Base-by-base conservation (phyloP, 2,888 invertebrate genomes). In the Drosophila peninsularis region DNA sequence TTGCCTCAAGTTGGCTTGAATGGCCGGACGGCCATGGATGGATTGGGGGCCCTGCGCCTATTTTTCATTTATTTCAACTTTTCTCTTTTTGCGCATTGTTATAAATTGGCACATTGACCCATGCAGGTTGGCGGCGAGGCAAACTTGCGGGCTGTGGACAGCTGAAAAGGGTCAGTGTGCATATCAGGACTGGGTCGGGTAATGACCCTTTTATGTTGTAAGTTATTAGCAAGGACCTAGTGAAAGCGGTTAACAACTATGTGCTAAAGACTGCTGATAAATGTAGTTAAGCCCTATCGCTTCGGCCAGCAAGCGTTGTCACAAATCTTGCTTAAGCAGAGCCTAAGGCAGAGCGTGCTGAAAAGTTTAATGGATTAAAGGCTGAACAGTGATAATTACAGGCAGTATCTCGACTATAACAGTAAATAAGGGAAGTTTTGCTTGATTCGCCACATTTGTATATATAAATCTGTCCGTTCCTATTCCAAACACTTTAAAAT, bases 81-180 rank as follows among this genome's bases (percentile, higher is more conserved):
- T 11, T 53, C n/a, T 27, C 21, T 24, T 39, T 42, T 32, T 21
- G 19, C 45, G 11, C 81, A 78, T 89, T 82, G 89, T 87, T 88
- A 72, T 74, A 83, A 88, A 90, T 80, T 69, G 89, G 90, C 65
- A 80, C 90, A 86, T 83, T 84, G 84, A 90, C 84, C 84, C 73
- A 67, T 65, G 82, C 75, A 71, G 62, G 64, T 65, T 65, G 62
- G 58, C 6, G 27, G 27, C 27, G 27, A 30, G 7, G 6, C 27
- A 30, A 30, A 30, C 6, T 58, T 80, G 61, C 68, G 68, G 66
- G 0, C 32, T 60, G 50, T 34, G 50, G 52, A 37, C 67, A 69
- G 34, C 55, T 36, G 57, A 37, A 39, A 24, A 30, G 42, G 36
- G 57, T 14, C 36, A 11, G 10, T 21, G 19, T 14, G 13, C 17